Conservation (phyloP, 2,113 vertebrate species). For the Amia ocellicauda region DNA sequence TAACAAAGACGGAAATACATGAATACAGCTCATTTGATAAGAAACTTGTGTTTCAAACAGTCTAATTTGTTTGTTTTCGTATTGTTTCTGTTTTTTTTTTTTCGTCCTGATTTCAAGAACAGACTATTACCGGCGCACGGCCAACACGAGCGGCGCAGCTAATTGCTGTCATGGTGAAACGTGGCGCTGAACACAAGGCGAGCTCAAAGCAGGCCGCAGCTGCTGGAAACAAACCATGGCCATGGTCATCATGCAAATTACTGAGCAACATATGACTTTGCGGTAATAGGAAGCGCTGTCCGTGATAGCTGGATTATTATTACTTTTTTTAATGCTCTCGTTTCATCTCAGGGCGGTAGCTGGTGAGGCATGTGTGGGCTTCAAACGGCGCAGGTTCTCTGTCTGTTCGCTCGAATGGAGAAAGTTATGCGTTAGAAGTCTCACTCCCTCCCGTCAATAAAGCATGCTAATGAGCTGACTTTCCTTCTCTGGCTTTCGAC, state of each 20-base stretch:
- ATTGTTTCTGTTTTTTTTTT: too few species aligned
- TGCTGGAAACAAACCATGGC: background rate
- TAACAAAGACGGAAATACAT: constrained; percentile 12
- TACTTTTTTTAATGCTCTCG: too few species aligned
- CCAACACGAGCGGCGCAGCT: background rate
- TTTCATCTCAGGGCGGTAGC: too few species aligned
- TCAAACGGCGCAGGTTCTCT: too few species aligned
- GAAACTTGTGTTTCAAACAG: constrained; percentile 2
- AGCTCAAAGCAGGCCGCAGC: background rate
- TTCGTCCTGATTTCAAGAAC: too few species aligned
- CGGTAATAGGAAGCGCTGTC: background rate
- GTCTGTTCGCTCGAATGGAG: too few species aligned
- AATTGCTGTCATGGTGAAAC: background rate
- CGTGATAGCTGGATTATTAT: background rate
- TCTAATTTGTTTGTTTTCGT: constrained; percentile 6
- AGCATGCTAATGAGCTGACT: too few species aligned
- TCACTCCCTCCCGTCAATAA: too few species aligned
- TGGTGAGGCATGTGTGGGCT: too few species aligned
- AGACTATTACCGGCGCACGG: background rate
- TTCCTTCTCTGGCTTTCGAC: too few species aligned
- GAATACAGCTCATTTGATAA: background rate
- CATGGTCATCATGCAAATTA: background rate
- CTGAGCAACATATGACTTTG: background rate
- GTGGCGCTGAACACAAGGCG: background rate
- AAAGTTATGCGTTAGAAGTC: too few species aligned